Evolutionary conservation across 2,888 invertebrate species (phyloP), one percentile per base, ranked within the genome.

Genomic region (Clanis bilineata): DNA sequence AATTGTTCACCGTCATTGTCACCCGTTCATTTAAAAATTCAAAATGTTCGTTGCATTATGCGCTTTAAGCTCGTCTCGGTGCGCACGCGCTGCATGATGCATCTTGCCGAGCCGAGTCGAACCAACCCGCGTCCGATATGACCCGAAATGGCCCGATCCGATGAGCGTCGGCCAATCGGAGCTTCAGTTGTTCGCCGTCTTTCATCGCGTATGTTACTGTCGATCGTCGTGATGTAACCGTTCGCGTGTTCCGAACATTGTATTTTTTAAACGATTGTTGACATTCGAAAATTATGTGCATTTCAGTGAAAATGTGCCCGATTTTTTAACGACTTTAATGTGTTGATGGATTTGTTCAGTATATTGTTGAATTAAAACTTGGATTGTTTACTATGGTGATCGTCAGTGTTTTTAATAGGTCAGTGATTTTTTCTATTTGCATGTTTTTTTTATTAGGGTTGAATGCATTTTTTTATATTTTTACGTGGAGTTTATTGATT

Each of bases 341-440:
- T 79, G 77, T 76, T 83, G 64, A 85, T 80, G 51, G 51, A 51
- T 51, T 51, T 51, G 32, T 51, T 51, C 32, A 25, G 18, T n/a
- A 70, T 69, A 72, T 70, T 67, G 64, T 71, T 59, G 68, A 69
- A 62, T 68, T 66, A 75, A 73, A 72, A 73, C 72, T 73, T 82
- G 90, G 90, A 89, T 90, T 86, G 80, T 87, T 86, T 84, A 90
- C 79, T 85, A 92, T 92, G 91, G 91, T 92, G 81, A 91, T 92
- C 78, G 90, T 92, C 81, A 86, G 91, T 81, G 91, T 92, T 77
- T 92, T 92, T 80, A 92, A 88, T 86, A 91, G 91, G 91, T 91
- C 75, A 85, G 89, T 84, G 64, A 41, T 9, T 32, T 21, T 21
- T 36, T 15, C n/a, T 10, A 15, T 22, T 23, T 45, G 45, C 45